These are phyloP conservation scores for Leptobrachium leishanense DNA, from an alignment of 2,113 vertebrate genomes.

Conservation along the genomic window DNA sequence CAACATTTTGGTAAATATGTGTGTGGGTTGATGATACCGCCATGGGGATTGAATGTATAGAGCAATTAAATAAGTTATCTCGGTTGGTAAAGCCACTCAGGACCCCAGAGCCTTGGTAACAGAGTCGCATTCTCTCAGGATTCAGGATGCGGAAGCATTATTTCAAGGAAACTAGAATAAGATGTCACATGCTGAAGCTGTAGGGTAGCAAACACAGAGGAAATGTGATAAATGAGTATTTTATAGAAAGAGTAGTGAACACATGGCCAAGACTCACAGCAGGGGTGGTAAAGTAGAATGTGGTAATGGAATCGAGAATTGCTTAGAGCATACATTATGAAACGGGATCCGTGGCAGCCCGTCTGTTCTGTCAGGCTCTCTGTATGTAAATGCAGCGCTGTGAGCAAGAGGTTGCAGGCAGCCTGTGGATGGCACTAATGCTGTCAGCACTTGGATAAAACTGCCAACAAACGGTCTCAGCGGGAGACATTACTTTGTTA, in stretches of 20 bases:
- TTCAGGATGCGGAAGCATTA: background rate
- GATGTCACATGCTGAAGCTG: background rate
- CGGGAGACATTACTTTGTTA: conserved; percentile 15
- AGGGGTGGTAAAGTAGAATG: background rate
- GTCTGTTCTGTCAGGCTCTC: background rate
- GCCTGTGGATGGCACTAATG: conserved; percentile 20
- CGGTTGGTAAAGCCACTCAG: background rate
- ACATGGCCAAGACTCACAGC: background rate
- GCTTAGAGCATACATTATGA: background rate
- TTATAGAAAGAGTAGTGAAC: background rate
- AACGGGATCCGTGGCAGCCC: background rate
- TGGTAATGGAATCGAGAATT: conserved; percentile 4
- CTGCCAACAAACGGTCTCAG: conserved; percentile 21
- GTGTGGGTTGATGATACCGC: too few species aligned
- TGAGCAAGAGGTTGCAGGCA: background rate
- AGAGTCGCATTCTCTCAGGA: background rate
- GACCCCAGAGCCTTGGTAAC: background rate
- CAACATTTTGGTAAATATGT: too few species aligned
- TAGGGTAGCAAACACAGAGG: background rate
- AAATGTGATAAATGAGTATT: background rate
- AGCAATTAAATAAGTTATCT: too few species aligned
- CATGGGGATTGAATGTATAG: background rate
- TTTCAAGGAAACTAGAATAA: background rate
- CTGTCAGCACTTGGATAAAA: conserved; percentile 32
- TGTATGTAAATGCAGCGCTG: background rate